Evolutionary conservation across 1,140 invertebrate species (phyloP).

Genomic region (Heliconius himera): DNA sequence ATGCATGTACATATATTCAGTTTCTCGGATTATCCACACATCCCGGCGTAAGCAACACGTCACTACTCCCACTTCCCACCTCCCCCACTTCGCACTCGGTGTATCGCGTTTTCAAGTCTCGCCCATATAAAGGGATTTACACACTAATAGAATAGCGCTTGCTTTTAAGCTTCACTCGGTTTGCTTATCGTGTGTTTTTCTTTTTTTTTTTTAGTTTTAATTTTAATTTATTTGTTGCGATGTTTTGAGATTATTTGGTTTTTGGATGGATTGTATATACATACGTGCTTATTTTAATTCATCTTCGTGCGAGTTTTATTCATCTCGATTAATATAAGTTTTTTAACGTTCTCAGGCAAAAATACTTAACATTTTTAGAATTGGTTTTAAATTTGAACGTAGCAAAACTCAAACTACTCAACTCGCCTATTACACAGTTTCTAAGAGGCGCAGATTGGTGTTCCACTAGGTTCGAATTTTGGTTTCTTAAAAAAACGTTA

Average conservation of each 20-base stretch:
- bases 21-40: slow-evolving; percentile 27
- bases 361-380: too few species aligned
- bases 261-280: neutral
- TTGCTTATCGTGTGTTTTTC: neutral
- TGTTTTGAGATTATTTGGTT: neutral
- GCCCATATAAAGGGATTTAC: slow-evolving; percentile 51
- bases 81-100: slow-evolving; percentile 27
- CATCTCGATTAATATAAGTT: too few species aligned
- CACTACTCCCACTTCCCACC: slow-evolving; percentile 17
- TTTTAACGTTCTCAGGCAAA: too few species aligned
- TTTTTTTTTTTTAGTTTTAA: too few species aligned
- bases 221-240: neutral
- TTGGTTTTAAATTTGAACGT: too few species aligned
- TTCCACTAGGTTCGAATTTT: too few species aligned
- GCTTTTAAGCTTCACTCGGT: slow-evolving; percentile 1
- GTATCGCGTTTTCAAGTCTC: slow-evolving; percentile 39
- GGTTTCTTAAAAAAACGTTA: too few species aligned
- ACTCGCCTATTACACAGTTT: too few species aligned
- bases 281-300: too few species aligned
- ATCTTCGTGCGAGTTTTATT: too few species aligned
- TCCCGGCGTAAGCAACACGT: slow-evolving; percentile 28
- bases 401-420: too few species aligned
- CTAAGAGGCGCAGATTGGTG: too few species aligned
- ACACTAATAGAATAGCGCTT: slow-evolving; percentile 44
- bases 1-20: neutral